phyloP scores from a whole-genome alignment of 2,113 vertebrate genomes.

The Gnathonemus longibarbis region DNA sequence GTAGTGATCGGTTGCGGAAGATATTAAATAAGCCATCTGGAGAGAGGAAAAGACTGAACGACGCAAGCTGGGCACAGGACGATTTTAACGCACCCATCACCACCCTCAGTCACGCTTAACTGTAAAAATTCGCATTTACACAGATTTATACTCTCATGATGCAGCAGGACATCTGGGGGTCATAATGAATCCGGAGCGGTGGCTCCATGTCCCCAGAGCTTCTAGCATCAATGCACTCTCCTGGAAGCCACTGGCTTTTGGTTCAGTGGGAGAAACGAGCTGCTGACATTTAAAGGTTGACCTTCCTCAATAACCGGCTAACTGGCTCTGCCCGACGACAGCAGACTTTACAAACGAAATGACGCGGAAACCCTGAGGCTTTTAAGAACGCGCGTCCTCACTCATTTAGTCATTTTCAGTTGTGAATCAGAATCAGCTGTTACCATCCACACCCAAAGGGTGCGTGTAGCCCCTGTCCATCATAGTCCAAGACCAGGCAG shows the following conservation, averaged over 20 bases:
- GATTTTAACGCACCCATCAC: not conserved
- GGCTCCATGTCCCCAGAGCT: not conserved
- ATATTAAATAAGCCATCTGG: not conserved
- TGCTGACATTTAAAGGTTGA: not conserved
- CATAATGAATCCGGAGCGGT: not conserved
- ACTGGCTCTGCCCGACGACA: not conserved
- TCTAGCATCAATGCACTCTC: not conserved
- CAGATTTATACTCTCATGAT: not conserved
- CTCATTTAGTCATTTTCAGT: not conserved
- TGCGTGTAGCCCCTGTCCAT: not conserved
- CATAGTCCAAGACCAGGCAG: not conserved
- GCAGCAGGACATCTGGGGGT: not conserved
- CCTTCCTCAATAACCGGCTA: not conserved
- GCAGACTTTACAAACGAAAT: not conserved
- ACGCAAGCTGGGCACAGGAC: not conserved
- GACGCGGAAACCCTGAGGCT: not conserved
- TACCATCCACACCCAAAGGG: not conserved
- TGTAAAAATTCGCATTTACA: not conserved
- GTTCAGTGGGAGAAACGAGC: not conserved
- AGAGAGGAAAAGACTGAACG: not conserved
- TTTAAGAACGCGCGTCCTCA: not conserved
- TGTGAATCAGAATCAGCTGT: not conserved
- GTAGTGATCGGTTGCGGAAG: not conserved
- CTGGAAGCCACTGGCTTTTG: not conserved
- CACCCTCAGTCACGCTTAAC: not conserved